These are phyloP conservation scores for Hypomecis atomaria DNA, from an alignment of 2,888 invertebrate species.

Conservation along the genomic window DNA sequence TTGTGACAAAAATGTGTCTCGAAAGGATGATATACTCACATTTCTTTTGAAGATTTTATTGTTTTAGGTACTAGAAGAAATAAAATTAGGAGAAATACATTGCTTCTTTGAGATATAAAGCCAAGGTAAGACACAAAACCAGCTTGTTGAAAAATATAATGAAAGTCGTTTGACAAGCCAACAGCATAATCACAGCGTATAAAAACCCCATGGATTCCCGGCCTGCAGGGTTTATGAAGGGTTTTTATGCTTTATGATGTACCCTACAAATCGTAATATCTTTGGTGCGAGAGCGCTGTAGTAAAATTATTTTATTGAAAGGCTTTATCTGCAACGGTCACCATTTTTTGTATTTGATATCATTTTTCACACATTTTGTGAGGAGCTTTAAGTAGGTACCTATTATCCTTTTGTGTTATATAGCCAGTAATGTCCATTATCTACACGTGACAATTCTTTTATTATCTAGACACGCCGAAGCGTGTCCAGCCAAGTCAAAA, in stretches of 20 bases:
- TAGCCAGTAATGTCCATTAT: no score
- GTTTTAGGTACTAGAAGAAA: no score
- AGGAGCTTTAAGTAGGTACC: no score
- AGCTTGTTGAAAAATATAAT: conserved; percentile 23
- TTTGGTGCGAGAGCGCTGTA: conserved; percentile 23
- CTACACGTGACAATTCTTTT: no score
- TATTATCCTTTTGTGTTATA: no score
- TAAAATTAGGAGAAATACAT: no score
- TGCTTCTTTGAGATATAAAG: no score
- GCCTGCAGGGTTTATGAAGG: conserved; percentile 35
- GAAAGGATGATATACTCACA: no score
- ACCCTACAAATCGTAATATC: conserved; percentile 42
- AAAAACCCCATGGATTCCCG: conserved; percentile 37
- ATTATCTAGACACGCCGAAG: no score
- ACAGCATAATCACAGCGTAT: conserved; percentile 37
- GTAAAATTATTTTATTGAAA: conserved; percentile 43
- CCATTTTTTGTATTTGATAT: conserved; percentile 32
- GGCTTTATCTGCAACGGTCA: conserved; percentile 39
- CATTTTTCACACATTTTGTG: conserved; percentile 6
- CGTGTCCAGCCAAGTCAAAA: no score
- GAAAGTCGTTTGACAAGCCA: conserved; percentile 25
- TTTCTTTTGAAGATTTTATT: no score
- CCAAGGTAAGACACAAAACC: background rate
- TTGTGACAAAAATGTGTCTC: background rate
- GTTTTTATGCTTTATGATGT: conserved; percentile 41